Conservation (phyloP, 2,888 invertebrate genomes). For the Axea sp. region DNA sequence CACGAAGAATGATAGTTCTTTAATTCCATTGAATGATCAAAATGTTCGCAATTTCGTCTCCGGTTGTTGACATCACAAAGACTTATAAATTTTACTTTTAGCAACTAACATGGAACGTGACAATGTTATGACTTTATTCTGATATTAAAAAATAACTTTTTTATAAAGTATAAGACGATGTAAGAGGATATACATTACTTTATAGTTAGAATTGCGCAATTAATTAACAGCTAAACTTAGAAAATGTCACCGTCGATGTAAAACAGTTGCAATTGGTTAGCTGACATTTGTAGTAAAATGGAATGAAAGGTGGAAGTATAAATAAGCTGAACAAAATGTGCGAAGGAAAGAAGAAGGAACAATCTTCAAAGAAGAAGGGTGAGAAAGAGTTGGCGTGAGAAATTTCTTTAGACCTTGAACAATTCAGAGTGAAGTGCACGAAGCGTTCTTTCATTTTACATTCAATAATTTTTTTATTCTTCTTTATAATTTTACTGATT, state of each 20-base stretch:
- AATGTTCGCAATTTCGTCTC: too few relatives aligned
- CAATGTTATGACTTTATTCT: too few relatives aligned
- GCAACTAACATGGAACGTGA: too few relatives aligned
- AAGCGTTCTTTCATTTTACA: slow-evolving; percentile 48
- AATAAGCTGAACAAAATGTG: slow-evolving; percentile 50
- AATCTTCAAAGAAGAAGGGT: slow-evolving; percentile 44
- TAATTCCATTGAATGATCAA: too few relatives aligned
- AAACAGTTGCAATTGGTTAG: slow-evolving; percentile 47
- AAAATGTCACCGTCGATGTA: slow-evolving; percentile 57
- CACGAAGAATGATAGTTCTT: too few relatives aligned
- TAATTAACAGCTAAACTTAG: slow-evolving; percentile 40
- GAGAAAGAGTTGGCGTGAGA: slow-evolving; percentile 60
- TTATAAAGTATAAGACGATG: slow-evolving; percentile 22
- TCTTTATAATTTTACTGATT: slow-evolving; percentile 30
- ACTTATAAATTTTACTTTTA: too few relatives aligned
- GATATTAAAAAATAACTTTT: too few relatives aligned
- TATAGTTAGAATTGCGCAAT: slow-evolving; percentile 46
- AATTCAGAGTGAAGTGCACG: slow-evolving; percentile 53
- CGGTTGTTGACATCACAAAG: too few relatives aligned
- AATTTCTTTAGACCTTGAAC: slow-evolving; percentile 63
- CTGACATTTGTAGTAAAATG: slow-evolving; percentile 58
- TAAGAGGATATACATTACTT: slow-evolving; percentile 44
- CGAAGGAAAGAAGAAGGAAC: slow-evolving; percentile 49
- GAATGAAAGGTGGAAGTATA: slow-evolving; percentile 59
- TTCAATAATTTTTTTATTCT: slow-evolving; percentile 49